Conservation (phyloP, 92 coral and sea anemone genomes). For the Epizoanthus illoricatus region DNA sequence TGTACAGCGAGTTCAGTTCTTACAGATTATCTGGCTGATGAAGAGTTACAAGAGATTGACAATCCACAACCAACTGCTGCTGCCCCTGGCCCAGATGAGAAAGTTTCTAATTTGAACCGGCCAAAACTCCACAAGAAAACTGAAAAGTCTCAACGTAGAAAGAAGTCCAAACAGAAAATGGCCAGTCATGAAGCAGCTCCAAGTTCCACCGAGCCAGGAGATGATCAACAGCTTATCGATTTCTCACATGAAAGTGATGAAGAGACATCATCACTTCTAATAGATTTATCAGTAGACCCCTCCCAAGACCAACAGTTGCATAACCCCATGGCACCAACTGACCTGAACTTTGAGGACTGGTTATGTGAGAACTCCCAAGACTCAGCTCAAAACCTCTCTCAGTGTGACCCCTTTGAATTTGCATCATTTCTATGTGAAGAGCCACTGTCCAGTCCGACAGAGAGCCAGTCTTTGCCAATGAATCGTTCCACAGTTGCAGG, state of each 20-base stretch:
- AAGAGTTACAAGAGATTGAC: background rate
- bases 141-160: background rate
- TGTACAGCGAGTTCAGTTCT: too few relatives aligned
- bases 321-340: background rate
- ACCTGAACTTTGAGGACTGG: constrained; percentile 1
- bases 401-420: constrained; percentile 1
- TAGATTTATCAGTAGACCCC: constrained; percentile 21
- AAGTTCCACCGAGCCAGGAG: background rate
- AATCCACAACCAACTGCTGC: background rate
- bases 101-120: background rate
- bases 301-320: background rate
- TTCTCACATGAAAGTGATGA: constrained; percentile 31
- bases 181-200: background rate
- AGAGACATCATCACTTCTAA: constrained; percentile 20
- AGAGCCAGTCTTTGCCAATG: background rate
- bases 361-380: background rate
- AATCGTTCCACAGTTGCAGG: background rate
- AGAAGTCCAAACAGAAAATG: background rate
- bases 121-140: background rate
- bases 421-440: background rate
- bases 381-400: constrained; percentile 20
- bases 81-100: background rate
- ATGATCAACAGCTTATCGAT: constrained; percentile 13
- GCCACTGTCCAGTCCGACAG: background rate
- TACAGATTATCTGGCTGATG: background rate